These are phyloP conservation scores for Trichomycterus rosablanca DNA, from an alignment of 2,113 vertebrate genomes.

Conservation along the genomic window DNA sequence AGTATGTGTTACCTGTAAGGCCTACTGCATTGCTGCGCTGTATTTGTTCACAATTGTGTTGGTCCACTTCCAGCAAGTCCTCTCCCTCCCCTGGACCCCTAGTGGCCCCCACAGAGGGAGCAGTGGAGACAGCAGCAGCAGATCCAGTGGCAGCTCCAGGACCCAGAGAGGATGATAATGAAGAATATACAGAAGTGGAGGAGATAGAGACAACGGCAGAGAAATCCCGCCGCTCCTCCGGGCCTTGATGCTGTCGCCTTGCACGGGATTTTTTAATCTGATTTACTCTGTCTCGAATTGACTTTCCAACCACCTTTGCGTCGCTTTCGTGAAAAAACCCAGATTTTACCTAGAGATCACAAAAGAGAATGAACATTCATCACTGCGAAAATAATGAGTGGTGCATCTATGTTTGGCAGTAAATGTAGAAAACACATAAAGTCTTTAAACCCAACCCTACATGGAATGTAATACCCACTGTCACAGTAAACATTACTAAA, in stretches of 20 bases:
- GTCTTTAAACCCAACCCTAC: too few species aligned
- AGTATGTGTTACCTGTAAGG: constrained; percentile 57
- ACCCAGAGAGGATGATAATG: constrained; percentile 52
- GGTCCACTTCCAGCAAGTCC: constrained; percentile 77
- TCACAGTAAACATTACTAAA: too few species aligned
- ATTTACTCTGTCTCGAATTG: constrained; percentile 82
- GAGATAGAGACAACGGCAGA: constrained; percentile 49
- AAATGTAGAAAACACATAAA: too few species aligned
- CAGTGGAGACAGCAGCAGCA: constrained; percentile 37
- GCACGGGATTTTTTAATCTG: constrained; percentile 84
- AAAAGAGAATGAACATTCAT: neutral
- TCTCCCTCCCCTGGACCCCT: constrained; percentile 64
- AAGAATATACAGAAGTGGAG: constrained; percentile 55
- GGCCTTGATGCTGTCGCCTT: constrained; percentile 60
- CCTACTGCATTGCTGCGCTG: constrained; percentile 48
- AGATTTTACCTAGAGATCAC: constrained; percentile 77
- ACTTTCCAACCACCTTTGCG: constrained; percentile 87
- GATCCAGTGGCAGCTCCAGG: constrained; percentile 39
- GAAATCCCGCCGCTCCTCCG: constrained; percentile 69
- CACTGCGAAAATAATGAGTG: too few species aligned
- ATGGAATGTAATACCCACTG: too few species aligned
- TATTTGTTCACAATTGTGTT: constrained; percentile 70
- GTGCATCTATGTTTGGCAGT: too few species aligned
- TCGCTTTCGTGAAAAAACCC: constrained; percentile 93
- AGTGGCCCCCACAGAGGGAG: constrained; percentile 28